A percentile compares a stretch with the other conserved stretches of the same genome.
These are phyloP conservation scores for Actinemys pallida DNA, from an alignment of 2,113 vertebrate genomes.

Conservation along the genomic window DNA sequence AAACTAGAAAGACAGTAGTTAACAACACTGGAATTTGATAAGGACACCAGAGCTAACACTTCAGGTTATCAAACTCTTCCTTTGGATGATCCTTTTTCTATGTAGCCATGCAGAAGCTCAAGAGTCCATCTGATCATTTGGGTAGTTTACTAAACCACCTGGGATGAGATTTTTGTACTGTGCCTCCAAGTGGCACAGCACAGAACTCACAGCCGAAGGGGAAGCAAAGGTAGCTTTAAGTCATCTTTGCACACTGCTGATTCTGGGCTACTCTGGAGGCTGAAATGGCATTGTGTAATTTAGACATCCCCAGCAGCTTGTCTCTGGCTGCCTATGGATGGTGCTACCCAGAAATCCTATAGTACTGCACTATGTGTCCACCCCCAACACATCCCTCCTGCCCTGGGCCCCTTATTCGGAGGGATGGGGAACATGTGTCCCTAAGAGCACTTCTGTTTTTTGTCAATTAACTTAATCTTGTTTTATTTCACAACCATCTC, in stretches of 20 bases:
- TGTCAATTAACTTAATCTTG: no score
- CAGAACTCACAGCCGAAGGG: neutral
- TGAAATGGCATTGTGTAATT: neutral
- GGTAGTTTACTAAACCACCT: neutral
- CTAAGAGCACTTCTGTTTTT: no score
- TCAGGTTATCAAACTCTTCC: neutral
- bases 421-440: neutral
- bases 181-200: neutral
- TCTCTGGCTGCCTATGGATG: neutral
- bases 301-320: neutral
- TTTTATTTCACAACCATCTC: no score
- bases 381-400: neutral
- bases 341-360: neutral
- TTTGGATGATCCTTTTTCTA: neutral
- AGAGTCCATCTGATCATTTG: neutral
- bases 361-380: neutral
- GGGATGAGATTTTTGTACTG: neutral
- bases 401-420: neutral
- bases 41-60: neutral
- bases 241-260: neutral
- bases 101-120: neutral
- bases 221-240: neutral
- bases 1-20: neutral
- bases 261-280: neutral
- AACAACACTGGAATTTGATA: neutral